phyloP scores from a whole-genome alignment of 2,797 vertebrate species.

The Macrochelys suwanniensis region DNA sequence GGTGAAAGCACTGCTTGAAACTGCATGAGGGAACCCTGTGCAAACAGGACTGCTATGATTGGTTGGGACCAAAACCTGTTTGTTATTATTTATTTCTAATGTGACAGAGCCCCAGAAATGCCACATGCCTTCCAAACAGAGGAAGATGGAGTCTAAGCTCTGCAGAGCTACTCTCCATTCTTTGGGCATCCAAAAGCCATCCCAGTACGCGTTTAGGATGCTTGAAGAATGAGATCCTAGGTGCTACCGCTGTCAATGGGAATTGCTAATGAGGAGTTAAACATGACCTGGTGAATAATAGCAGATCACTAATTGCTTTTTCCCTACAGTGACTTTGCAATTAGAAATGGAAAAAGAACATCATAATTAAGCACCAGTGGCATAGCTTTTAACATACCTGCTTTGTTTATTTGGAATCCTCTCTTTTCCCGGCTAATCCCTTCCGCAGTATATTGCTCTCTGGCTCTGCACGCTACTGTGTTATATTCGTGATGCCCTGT shows the following conservation, averaged over 20 bases:
- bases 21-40: fast-evolving
- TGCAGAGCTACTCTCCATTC: neutral
- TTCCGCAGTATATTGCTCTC: conserved; percentile 4
- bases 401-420: conserved; percentile 66
- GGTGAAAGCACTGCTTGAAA: fast-evolving
- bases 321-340: conserved; percentile 54
- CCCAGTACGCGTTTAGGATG: neutral
- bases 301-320: conserved; percentile 62
- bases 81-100: neutral
- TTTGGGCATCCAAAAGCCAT: neutral
- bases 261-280: conserved; percentile 63
- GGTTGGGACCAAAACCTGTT: fast-evolving
- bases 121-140: neutral
- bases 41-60: fast-evolving
- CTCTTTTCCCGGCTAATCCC: conserved; percentile 48
- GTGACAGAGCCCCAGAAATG: neutral
- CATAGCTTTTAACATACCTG: neutral
- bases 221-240: neutral
- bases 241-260: neutral
- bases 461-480: conserved; percentile 21
- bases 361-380: conserved; percentile 41
- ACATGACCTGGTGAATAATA: conserved; percentile 42
- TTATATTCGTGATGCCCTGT: conserved; percentile 74
- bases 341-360: conserved; percentile 54
- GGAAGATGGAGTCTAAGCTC: neutral